These are phyloP conservation scores for Anguilla anguilla DNA, from an alignment of 2,797 vertebrate genomes.

Conservation along the genomic window DNA sequence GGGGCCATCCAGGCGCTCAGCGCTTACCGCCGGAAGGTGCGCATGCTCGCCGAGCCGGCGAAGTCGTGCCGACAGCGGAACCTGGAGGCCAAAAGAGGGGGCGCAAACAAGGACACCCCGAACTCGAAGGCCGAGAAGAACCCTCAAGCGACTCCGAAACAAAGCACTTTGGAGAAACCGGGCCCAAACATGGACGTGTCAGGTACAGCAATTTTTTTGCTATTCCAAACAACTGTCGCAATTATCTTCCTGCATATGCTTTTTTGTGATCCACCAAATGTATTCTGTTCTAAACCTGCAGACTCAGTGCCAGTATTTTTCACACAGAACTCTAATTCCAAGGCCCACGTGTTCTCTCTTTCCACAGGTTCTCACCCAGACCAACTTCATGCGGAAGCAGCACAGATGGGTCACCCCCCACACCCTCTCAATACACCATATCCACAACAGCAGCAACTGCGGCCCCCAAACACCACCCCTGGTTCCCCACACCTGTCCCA, in stretches of 20 bases:
- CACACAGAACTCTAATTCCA: not conserved
- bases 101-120: slow-evolving; percentile 82
- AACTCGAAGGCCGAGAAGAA: slow-evolving; percentile 83
- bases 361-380: slow-evolving; percentile 55
- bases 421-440: slow-evolving; percentile 62
- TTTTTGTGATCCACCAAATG: not conserved
- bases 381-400: slow-evolving; percentile 56
- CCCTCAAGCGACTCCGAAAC: slow-evolving; percentile 80
- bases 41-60: slow-evolving; percentile 90
- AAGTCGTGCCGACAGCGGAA: slow-evolving; percentile 96
- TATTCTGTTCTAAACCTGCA: not conserved
- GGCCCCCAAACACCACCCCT: slow-evolving; percentile 75
- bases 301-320: not conserved
- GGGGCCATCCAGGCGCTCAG: slow-evolving; percentile 94
- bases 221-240: not conserved
- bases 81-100: slow-evolving; percentile 89
- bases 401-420: slow-evolving; percentile 64
- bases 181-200: slow-evolving; percentile 57
- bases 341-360: slow-evolving; percentile 18
- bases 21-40: slow-evolving; percentile 88
- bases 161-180: slow-evolving; percentile 70
- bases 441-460: slow-evolving; percentile 67
- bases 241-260: not conserved
- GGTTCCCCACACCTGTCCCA: slow-evolving; percentile 72
- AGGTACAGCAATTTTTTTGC: slow-evolving; percentile 60